Evolutionary conservation across 92 coral and sea anemone species (phyloP).

Genomic region (Zoanthus sociatus): DNA sequence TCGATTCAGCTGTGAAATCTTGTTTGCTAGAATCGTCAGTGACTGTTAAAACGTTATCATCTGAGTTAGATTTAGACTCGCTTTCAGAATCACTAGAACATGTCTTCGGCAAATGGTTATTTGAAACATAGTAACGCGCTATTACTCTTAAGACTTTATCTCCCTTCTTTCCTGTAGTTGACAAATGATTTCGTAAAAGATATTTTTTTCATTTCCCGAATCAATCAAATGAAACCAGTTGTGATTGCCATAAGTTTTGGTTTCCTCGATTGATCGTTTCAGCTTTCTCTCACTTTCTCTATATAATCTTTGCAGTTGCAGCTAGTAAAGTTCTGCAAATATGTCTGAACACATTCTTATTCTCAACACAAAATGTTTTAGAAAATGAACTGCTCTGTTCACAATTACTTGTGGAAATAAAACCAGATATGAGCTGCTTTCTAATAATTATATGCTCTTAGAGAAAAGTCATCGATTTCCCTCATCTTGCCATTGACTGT

Average conservation of each 20-base stretch:
- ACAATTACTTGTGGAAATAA: conserved; percentile 51
- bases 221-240: conserved; percentile 50
- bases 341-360: conserved; percentile 47
- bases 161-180: conserved; percentile 34
- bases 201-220: conserved; percentile 28
- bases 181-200: conserved; percentile 3
- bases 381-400: conserved; percentile 19
- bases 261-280: conserved; percentile 33
- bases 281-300: conserved; percentile 43
- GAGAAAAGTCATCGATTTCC: conserved; percentile 45
- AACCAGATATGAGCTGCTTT: conserved; percentile 51
- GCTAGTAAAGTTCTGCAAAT: conserved; percentile 38
- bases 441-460: conserved; percentile 45
- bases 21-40: conserved; percentile 20
- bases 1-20: conserved; percentile 3
- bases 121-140: conserved; percentile 28
- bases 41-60: conserved; percentile 26
- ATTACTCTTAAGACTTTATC: conserved; percentile 40
- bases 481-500: no score
- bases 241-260: conserved; percentile 38
- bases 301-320: background rate
- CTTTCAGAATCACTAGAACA: conserved; percentile 14
- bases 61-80: conserved; percentile 30
- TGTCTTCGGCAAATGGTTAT: conserved; percentile 20
- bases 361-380: conserved; percentile 53